Evolutionary conservation across 1,140 invertebrate genomes (phyloP).

Genomic region (Nebria ingens): DNA sequence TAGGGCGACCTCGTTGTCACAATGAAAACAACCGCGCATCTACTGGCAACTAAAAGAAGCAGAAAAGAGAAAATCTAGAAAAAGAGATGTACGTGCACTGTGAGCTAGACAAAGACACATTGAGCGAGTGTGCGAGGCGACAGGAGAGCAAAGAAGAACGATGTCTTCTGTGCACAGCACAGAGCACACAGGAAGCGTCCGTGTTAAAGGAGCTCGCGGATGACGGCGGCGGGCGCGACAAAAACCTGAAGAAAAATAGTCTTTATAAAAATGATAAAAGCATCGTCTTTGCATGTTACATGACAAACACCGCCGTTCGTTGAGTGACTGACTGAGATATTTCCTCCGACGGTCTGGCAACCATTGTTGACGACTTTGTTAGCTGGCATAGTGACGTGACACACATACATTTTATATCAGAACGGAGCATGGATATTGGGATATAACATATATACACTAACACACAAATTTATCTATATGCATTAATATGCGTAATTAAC

Average conservation of each 20-base stretch:
- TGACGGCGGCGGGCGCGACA: too few species aligned
- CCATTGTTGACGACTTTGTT: slow-evolving; percentile 10
- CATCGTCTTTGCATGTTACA: slow-evolving; percentile 9
- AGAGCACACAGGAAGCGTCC: background rate
- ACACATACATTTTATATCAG: background rate
- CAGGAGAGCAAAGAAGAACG: background rate
- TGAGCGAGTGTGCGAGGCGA: background rate
- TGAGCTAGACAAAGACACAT: background rate
- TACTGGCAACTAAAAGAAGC: background rate
- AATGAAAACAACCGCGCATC: background rate
- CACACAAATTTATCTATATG: background rate
- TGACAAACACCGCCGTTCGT: slow-evolving; percentile 8
- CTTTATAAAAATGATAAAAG: slow-evolving; percentile 12
- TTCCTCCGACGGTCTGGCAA: background rate
- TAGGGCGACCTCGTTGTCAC: background rate
- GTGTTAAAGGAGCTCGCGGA: slow-evolving; percentile 6
- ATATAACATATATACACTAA: slow-evolving; percentile 2
- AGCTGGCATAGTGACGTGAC: background rate
- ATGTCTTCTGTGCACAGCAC: background rate
- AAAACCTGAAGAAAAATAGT: slow-evolving; percentile 9
- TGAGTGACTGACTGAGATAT: slow-evolving; percentile 11
- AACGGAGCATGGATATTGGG: background rate
- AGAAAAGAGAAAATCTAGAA: background rate
- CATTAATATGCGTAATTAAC: too few species aligned
- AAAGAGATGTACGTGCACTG: background rate